Base-by-base conservation (phyloP, 2,113 vertebrate genomes). In the Desmodus rotundus region DNA sequence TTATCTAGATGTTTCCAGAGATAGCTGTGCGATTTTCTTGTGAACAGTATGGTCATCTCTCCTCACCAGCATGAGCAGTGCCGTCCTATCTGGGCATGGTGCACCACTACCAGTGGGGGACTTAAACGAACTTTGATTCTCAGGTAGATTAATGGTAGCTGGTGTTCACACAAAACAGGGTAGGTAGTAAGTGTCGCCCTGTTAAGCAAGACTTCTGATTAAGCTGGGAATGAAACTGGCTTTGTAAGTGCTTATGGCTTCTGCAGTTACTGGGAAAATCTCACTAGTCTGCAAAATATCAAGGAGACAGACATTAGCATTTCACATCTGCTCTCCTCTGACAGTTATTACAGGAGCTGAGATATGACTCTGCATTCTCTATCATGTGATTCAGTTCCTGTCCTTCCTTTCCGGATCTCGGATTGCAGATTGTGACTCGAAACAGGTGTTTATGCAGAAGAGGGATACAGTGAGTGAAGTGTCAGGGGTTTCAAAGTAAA, bases 261-360 rank as follows among this genome's bases (percentile, higher is more conserved):
- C 52, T 70, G 82, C 22, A 80, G 41, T 94, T 89, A 81, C 87
- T 72, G 85, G 81, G 26, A 80, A 96, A 93, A 83, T n/a, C 74
- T 97, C 70, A n/a, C 33, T 61, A 52, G 58, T 93, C 89, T 96
- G 89, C 80, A 94, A 89, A 95, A 81, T 77, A 61, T 73, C 83
- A 83, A 95, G 93, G 87, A 96, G 82, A 50, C 36, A 94, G 72
- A 78, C 84, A 85, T 73, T 92, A 96, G 65, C 70, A 94, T 94
- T 88, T 96, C 72, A 78, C 47, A 89, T 91, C 67, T 94, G 65
- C 72, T 93, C 17, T 87, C 47, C 84, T 81, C 0, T 93, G 95
- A 94, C 91, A 93, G 95, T 80, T 96, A 65, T 78, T 78, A 43
- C 2, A 94, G 74, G 80, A 92, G 19, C 36, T 96, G 95, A 97